A percentile compares a stretch with the other conserved stretches of the same genome.
These are phyloP conservation scores for Scotopteryx bipunctaria DNA, from an alignment of 2,888 invertebrate genomes.

Conservation along the genomic window DNA sequence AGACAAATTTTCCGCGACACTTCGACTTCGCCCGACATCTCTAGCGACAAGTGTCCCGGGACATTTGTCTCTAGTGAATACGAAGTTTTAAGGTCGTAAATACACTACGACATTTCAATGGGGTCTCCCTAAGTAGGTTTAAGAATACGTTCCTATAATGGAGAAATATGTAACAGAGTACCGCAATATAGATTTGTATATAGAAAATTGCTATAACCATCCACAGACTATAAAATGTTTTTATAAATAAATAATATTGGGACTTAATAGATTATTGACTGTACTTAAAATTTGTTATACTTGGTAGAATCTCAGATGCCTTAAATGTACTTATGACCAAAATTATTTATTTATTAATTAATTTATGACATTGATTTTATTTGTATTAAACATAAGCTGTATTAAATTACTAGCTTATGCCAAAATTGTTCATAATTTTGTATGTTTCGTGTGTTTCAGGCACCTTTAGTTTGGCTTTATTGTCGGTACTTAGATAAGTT, in stretches of 20 bases:
- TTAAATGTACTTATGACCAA: constrained; percentile 34
- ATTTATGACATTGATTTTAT: constrained; percentile 7
- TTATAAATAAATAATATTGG: background rate
- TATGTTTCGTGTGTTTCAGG: constrained; percentile 15
- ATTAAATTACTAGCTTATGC: background rate
- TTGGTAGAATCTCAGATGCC: constrained; percentile 42
- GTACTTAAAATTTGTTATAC: constrained; percentile 25
- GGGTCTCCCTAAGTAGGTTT: constrained; percentile 34
- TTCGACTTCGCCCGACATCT: too few species aligned
- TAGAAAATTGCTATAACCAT: constrained; percentile 6
- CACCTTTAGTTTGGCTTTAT: constrained; percentile 43
- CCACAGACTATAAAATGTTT: background rate
- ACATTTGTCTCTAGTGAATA: too few species aligned
- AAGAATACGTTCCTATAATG: constrained; percentile 73
- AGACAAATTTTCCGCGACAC: too few species aligned
- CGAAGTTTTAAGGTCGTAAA: constrained; percentile 13
- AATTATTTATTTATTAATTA: constrained; percentile 22
- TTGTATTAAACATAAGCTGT: constrained; percentile 3
- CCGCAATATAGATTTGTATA: constrained; percentile 44
- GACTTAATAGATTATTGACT: constrained; percentile 23
- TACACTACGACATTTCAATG: constrained; percentile 13
- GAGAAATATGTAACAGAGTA: constrained; percentile 54
- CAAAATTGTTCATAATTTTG: too few species aligned
- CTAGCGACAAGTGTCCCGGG: too few species aligned
- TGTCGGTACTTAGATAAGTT: constrained; percentile 67